Base-by-base conservation (phyloP, 2,797 vertebrate species). In the Anguilla obscura region DNA sequence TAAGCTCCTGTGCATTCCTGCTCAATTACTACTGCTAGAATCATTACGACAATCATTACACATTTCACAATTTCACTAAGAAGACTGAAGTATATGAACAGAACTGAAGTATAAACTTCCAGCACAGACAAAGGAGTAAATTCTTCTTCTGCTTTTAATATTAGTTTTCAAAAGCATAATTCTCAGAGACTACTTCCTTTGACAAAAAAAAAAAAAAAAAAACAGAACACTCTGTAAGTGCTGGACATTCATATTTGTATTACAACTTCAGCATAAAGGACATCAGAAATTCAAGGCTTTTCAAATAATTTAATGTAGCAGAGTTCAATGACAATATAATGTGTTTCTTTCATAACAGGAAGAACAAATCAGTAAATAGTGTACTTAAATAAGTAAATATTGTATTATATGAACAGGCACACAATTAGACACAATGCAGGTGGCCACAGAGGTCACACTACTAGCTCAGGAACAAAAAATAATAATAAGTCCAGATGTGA, bases 1-100 rank as follows among this genome's bases (percentile, higher is more conserved):
- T 91, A 89, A 92, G 89, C 85, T 90, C 90, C 87, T 89, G 90
- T 89, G 92, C 87, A 91, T 88, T 88, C 76, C 87, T 87, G 91
- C 79, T 69, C 40, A 87, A 89, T 74, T 33, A 69, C 50, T 1
- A 3, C 84, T 24, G 63, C n/a, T 50, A 84, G 24, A 52, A 21
- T 86, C 76, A 74, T 27, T 60, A 69, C 9, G 27, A 3, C 40
- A 36, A 14, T 40, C 36, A 40, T 36, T 33, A 5, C 2, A 30
- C 7, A 69, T 74, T 74, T 33, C 69, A 16, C 3, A 74, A 74
- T 74, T 74, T 33, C 30, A 30, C 69, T 18, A 79, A 21, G 45
- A 45, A 14, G 27, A 10, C 7, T 52, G 1, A 9, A 84, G 80
- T 14, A 52, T 54, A 21, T 54, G 30, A 50, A 54, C 24, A 52